Conservation (phyloP, 2,888 invertebrate genomes). For the Argynnis bischoffii region DNA sequence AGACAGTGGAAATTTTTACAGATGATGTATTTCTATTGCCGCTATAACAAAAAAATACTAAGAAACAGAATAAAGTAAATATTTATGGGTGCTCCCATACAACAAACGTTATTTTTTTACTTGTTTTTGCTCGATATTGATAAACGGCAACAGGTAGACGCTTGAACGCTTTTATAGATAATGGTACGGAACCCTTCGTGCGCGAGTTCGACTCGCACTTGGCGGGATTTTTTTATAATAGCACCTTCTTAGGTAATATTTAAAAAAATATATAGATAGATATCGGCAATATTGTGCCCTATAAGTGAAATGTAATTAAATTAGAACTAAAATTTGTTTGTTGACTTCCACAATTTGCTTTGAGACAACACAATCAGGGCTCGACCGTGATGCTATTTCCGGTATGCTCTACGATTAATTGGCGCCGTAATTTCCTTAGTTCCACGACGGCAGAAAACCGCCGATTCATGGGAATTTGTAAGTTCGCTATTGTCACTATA, state of each 20-base stretch:
- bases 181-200: no score
- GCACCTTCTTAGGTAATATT: not conserved
- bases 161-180: no score
- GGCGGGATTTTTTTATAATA: not conserved
- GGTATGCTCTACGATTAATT: conserved; percentile 43
- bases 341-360: conserved; percentile 11
- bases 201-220: no score
- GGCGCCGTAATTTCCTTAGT: conserved; percentile 55
- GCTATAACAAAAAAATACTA: no score
- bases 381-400: conserved; percentile 11
- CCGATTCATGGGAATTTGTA: conserved; percentile 51
- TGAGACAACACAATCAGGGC: conserved; percentile 5
- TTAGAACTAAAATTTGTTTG: not conserved
- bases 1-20: no score
- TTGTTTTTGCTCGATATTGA: no score
- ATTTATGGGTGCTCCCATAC: no score
- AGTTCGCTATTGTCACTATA: conserved; percentile 60
- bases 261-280: not conserved
- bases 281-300: no score
- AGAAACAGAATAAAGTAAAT: no score
- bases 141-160: no score
- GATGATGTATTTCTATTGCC: no score
- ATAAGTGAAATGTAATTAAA: not conserved
- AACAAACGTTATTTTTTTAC: no score
- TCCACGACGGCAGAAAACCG: conserved; percentile 50